Base-by-base conservation (phyloP, 2,113 vertebrate genomes). In the Zosterops japonicus region DNA sequence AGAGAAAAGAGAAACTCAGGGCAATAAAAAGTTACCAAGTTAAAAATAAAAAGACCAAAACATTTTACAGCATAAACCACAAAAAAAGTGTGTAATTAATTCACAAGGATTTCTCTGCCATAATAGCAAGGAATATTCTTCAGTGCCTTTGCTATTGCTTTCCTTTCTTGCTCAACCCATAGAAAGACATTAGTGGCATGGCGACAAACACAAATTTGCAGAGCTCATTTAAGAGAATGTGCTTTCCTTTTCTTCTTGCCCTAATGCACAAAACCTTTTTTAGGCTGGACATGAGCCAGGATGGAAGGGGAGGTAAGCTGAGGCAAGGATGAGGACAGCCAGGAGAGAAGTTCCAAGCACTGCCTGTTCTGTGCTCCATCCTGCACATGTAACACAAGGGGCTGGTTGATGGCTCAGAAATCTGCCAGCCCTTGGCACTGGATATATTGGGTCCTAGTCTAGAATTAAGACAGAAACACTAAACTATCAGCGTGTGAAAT, bases 401-500 rank as follows among this genome's bases (percentile, higher is more conserved):
- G 36, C 1, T 47, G 53, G 41, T 0, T 22, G 53, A 64, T 33
- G 63, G 61, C 53, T 93, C 81, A 77, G 53, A 82, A 72, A 92
- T 41, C 68, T 44, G 63, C 60, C 56, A 78, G 64, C 63, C 76
- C 39, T 18, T 72, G 56, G 52, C 56, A 74, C 56, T 42, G 76
- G 65, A 28, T 70, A 78, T 36, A 70, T 39, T 20, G 44, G 52
- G 33, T 44, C 68, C 76, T 47, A 33, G 41, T 74, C 64, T 36
- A 92, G 68, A 94, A 96, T 89, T 83, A 86, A 93, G 89, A 80
- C 50, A 90, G 76, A 92, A 90, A 60, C 60, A 75, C 72, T 89
- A 42, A 88, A 77, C 83, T 83, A 93, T 47, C 85, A 77, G 25
- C 6, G 68, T 90, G 72, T 74, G 88, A 93, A 90, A 90, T 83